Evolutionary conservation across 2,113 vertebrate genomes (phyloP), one percentile per base, ranked within the genome.

Genomic region (Kryptolebias marmoratus): DNA sequence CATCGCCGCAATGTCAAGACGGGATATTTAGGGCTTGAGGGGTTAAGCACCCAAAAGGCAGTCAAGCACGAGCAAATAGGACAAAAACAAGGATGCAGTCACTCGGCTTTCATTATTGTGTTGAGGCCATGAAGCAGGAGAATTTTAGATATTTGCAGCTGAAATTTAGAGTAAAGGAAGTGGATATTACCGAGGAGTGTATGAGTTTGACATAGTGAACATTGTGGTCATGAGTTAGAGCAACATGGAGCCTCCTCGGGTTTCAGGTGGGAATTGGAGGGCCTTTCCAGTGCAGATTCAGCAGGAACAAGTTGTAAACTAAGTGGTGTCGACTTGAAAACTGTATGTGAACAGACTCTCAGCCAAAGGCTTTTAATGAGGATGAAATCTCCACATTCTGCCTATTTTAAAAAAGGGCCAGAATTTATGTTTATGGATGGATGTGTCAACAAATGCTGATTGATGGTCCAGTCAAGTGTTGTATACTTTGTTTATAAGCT

Each of bases 1-100:
- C 84, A 77, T 80, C 71, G 90, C 55, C 31, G 45, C 61, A 0
- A 73, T 87, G 84, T 90, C 80, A 79, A 65, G 85, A 86, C 45
- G 16, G 2, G 79, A 84, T 90, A 92, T 88, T 90, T 85, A 87
- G 64, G 87, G 71, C 66, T 27, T 10, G 28, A 7, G 70, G 73
- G 75, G 79, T 72, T 66, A 67, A n/a, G 75, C 71, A 69, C 57
- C 68, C 75, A 60, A 73, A 67, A 70, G 76, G 48, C 48, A 56
- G 75, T n/a, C 28, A 80, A 88, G 56, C 62, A 77, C 47, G 28
- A 68, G 62, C 54, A 10, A 55, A 57, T 11, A 49, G 16, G 28
- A 55, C 13, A 49, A 5, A 27, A 6, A 28, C n/a, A 77, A 36
- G 6, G 0, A 11, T 6, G 18, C 22, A 52, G 45, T 49, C 27